Evolutionary conservation across 2,113 vertebrate genomes (phyloP).

Genomic region (Columba janthina): DNA sequence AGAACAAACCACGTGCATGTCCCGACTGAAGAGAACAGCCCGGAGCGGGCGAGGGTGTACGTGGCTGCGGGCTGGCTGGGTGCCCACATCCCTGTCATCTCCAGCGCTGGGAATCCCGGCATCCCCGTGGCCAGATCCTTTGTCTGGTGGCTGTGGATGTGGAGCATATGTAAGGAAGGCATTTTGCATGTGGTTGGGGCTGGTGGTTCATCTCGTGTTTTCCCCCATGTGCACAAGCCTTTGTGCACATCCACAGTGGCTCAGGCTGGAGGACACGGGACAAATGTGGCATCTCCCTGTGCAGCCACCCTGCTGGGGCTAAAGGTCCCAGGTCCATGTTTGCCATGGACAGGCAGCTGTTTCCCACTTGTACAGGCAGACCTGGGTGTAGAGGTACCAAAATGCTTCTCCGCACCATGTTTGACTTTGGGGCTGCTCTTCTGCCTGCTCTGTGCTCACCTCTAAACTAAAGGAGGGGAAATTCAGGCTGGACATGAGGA

Average conservation of each 20-base stretch:
- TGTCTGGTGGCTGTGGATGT: not conserved
- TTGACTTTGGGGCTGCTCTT: not conserved
- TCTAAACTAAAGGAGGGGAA: no score
- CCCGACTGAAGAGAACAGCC: not conserved
- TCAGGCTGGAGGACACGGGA: not conserved
- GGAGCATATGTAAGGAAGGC: not conserved
- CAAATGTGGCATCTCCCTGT: fast-evolving
- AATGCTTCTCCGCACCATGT: not conserved
- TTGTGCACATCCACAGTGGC: fast-evolving
- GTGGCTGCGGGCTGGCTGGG: not conserved
- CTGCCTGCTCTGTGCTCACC: not conserved
- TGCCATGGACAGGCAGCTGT: not conserved
- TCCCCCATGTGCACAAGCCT: not conserved
- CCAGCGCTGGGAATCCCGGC: not conserved
- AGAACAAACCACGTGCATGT: fast-evolving
- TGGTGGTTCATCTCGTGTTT: not conserved
- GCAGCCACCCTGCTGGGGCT: not conserved
- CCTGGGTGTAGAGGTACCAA: not conserved
- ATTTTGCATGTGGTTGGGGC: not conserved
- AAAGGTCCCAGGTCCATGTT: not conserved
- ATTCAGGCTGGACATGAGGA: no score
- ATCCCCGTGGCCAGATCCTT: not conserved
- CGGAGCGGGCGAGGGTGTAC: not conserved
- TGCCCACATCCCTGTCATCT: not conserved
- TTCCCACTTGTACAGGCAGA: not conserved